These are phyloP conservation scores for Indicator maculatus DNA, from an alignment of 2,113 vertebrate species.

Conservation along the genomic window DNA sequence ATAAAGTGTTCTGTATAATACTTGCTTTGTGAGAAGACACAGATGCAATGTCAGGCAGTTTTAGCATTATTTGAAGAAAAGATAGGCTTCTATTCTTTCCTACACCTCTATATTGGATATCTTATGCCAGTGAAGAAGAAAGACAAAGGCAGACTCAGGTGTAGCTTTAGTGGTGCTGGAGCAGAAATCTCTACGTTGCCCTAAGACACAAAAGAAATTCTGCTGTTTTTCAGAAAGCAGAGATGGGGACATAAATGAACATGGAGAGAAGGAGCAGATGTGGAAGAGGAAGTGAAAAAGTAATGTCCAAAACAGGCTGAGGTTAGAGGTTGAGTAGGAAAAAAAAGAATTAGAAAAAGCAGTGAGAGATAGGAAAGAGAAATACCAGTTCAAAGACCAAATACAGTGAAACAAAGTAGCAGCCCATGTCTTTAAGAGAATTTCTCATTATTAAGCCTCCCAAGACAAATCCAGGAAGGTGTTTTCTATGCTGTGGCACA, in stretches of 20 bases:
- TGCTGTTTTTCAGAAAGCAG: not conserved
- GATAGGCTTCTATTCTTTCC: not conserved
- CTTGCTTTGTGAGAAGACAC: not conserved
- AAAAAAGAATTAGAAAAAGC: not conserved
- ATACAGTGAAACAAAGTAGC: not conserved
- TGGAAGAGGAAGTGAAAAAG: not conserved
- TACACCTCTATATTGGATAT: not conserved
- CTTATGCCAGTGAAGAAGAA: not conserved
- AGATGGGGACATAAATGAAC: not conserved
- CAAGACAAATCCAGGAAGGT: not conserved
- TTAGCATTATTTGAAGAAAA: not conserved
- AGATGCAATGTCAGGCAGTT: not conserved
- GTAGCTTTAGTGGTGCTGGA: not conserved
- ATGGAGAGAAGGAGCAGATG: not conserved
- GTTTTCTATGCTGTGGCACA: not conserved
- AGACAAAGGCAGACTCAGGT: not conserved
- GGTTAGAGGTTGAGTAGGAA: not conserved
- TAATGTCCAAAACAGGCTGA: not conserved
- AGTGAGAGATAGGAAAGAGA: not conserved
- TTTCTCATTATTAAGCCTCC: not conserved
- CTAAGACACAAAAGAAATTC: not conserved
- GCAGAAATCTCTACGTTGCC: not conserved
- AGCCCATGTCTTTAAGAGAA: not conserved
- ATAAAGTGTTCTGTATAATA: not conserved
- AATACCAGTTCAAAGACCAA: not conserved